Conservation (phyloP, 2,888 invertebrate genomes). For the Pollenia amentaria region DNA sequence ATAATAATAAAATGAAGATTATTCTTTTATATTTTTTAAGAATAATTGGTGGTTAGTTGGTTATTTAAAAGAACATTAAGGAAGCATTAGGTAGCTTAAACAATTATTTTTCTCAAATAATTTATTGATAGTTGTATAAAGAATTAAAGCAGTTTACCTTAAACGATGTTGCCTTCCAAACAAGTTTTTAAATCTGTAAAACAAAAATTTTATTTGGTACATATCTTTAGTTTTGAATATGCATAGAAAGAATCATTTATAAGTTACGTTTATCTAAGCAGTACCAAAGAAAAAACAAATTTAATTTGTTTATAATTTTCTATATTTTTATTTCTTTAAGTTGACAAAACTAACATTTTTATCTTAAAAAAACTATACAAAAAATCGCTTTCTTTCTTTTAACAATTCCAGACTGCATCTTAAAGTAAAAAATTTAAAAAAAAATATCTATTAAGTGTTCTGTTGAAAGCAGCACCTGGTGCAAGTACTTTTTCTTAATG, state of each 20-base stretch:
- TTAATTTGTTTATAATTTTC: background rate
- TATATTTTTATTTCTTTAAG: background rate
- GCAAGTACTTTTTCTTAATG: slow-evolving; percentile 1
- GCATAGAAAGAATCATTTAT: slow-evolving; percentile 60
- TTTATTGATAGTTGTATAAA: too few relatives aligned
- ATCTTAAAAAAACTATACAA: slow-evolving; percentile 42
- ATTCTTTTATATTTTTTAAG: too few relatives aligned
- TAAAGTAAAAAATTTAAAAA: background rate
- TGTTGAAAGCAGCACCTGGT: slow-evolving; percentile 71
- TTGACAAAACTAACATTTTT: slow-evolving; percentile 62
- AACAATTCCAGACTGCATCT: slow-evolving; percentile 50
- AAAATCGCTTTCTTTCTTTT: slow-evolving; percentile 34
- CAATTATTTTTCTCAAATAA: too few relatives aligned
- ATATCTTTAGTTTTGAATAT: slow-evolving; percentile 8
- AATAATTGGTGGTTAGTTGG: too few relatives aligned
- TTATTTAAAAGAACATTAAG: too few relatives aligned
- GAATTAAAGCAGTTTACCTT: too few relatives aligned
- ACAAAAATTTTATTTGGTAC: background rate
- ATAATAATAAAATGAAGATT: too few relatives aligned
- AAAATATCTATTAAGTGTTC: slow-evolving; percentile 64
- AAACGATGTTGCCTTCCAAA: too few relatives aligned
- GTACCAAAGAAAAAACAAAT: slow-evolving; percentile 43
- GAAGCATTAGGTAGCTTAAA: too few relatives aligned
- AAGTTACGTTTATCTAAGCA: slow-evolving; percentile 55
- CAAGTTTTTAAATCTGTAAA: background rate